Percentiles rank a stretch among this genome's conserved stretches.
phyloP scores from a whole-genome alignment of 2,797 vertebrate genomes.

The Sarcophilus harrisii region DNA sequence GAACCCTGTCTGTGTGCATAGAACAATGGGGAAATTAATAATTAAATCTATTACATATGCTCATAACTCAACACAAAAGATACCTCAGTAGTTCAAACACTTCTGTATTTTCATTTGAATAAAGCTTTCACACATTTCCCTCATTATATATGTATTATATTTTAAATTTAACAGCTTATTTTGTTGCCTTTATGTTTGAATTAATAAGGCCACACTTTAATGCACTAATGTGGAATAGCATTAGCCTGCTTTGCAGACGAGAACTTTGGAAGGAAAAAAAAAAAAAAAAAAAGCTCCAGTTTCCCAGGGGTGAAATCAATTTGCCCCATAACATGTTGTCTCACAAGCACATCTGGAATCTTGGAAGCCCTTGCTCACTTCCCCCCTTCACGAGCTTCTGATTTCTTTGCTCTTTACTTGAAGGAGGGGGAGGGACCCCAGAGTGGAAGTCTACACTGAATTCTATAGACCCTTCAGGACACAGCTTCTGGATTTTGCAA shows the following conservation, averaged over 20 bases:
- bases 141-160: constrained; percentile 89
- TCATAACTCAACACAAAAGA: constrained; percentile 95
- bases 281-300: constrained; percentile 74
- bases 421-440: constrained; percentile 73
- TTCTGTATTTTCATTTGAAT: constrained; percentile 89
- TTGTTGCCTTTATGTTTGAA: constrained; percentile 88
- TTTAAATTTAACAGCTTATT: constrained; percentile 90
- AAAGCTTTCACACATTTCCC: constrained; percentile 85
- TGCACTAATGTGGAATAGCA: constrained; percentile 85
- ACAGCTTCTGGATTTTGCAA: constrained; percentile 75
- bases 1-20: constrained; percentile 89
- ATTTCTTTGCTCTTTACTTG: constrained; percentile 55
- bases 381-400: constrained; percentile 76
- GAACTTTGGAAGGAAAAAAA: constrained; percentile 73
- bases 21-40: constrained; percentile 93
- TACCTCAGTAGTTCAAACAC: constrained; percentile 87
- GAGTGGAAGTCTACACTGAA: constrained; percentile 73
- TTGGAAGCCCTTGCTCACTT: constrained; percentile 55
- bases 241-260: constrained; percentile 82
- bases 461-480: constrained; percentile 69
- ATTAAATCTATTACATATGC: constrained; percentile 99
- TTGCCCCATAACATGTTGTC: constrained; percentile 83
- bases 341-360: constrained; percentile 80
- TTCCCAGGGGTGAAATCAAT: constrained; percentile 86
- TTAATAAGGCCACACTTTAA: constrained; percentile 88